Base-by-base conservation (phyloP, 2,888 invertebrate species). In the Philereme transversata region DNA sequence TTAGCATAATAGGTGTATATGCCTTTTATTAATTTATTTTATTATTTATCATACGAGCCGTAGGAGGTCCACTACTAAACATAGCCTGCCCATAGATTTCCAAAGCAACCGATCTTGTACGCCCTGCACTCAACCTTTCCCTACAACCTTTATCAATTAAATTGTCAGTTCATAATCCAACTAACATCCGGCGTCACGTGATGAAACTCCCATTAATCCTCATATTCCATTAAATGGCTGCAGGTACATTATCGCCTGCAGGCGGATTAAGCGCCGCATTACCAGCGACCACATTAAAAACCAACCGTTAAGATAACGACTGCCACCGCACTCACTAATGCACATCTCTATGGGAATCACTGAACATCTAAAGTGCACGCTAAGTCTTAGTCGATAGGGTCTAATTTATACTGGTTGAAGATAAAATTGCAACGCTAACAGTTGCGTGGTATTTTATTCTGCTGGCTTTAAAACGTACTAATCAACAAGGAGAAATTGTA, bases 221-320 rank as follows among this genome's bases (percentile, higher is more conserved):
- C 35, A 44, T 58, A 54, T 55, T 60, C 60, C 55, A 60, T 60
- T 51, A 51, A 34, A 9, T 38, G 10, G 6, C 22, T 22, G 44
- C 5, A 53, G 50, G 47, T 34, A 49, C 60, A 48, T 58, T 54
- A 62, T 41, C 64, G 40, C 62, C 53, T 38, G 4, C 55, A 55
- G 60, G 40, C 55, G 60, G 60, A 54, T 60, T 45, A 47, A 51
- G 41, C 46, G 50, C 51, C 60, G 54, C 60, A 55, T 60, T 60
- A 60, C 38, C 53, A 53, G 52, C 51, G 55, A 52, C 47, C 64
- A 57, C 67, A 67, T 67, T 64, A 64, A 64, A 62, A 62, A 60
- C 57, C 52, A 57, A 53, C 38, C 55, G 51, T 55, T 49, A 48
- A 53, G 57, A 54, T 63, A 58, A 60, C 52, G 62, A 57, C 55